Evolutionary conservation across 2,113 vertebrate genomes (phyloP).

Genomic region (Heterotis niloticus): DNA sequence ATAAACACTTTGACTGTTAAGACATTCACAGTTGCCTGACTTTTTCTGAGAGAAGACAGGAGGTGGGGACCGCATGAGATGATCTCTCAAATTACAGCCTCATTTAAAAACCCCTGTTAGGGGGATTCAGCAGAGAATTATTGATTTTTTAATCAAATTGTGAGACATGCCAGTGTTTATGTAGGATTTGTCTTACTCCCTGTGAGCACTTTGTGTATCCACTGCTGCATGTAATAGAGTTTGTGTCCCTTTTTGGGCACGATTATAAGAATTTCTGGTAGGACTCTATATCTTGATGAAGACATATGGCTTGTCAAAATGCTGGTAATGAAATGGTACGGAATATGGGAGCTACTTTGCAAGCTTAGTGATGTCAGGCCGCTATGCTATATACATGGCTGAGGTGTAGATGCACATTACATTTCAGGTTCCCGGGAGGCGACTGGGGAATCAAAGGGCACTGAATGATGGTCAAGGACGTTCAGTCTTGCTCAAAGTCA

Average conservation of each 20-base stretch:
- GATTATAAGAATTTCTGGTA: not conserved
- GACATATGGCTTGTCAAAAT: not conserved
- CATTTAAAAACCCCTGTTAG: constrained; percentile 7
- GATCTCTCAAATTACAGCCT: constrained; percentile 15
- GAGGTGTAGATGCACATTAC: constrained; percentile 27
- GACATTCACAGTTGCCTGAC: too few species aligned
- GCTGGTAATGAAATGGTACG: not conserved
- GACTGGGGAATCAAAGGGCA: constrained; percentile 53
- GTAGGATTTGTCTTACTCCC: constrained; percentile 20
- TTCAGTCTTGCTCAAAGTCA: constrained; percentile 46
- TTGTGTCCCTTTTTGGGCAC: not conserved
- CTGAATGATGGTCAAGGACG: constrained; percentile 72
- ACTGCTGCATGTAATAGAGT: constrained; percentile 15
- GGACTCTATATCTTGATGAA: not conserved
- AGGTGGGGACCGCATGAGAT: not conserved
- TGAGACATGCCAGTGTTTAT: constrained; percentile 19
- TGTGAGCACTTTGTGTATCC: constrained; percentile 3
- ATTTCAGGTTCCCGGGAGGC: constrained; percentile 39
- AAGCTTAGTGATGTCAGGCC: not conserved
- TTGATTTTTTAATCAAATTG: constrained; percentile 21
- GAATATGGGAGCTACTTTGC: too few species aligned
- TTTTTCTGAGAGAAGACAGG: not conserved
- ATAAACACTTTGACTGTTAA: too few species aligned
- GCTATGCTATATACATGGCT: constrained; percentile 20
- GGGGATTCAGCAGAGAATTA: constrained; percentile 2